Conservation (phyloP, 2,113 vertebrate genomes). For the Menidia beryllina region DNA sequence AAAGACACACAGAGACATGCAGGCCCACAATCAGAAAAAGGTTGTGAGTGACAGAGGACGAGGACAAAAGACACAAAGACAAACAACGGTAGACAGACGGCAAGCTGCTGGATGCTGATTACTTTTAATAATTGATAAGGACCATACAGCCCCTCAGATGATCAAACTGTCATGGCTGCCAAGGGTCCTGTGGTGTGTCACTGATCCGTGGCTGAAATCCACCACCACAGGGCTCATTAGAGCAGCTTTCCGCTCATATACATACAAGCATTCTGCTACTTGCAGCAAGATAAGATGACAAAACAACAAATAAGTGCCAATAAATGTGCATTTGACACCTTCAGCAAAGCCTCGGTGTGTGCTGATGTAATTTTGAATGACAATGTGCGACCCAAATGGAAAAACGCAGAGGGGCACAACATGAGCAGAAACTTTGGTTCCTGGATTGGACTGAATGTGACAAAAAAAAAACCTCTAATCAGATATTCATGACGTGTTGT, state of each 20-base stretch:
- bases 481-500: constrained; percentile 20
- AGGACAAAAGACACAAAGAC: constrained; percentile 23
- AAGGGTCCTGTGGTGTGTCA: constrained; percentile 62
- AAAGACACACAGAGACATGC: constrained; percentile 12
- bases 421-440: constrained; percentile 8
- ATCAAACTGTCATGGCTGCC: constrained; percentile 74
- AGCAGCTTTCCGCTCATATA: constrained; percentile 66
- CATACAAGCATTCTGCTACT: constrained; percentile 8
- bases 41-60: constrained; percentile 20
- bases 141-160: constrained; percentile 67
- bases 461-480: not conserved
- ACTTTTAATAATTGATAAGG: constrained; percentile 81
- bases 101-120: constrained; percentile 61
- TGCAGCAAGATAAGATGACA: constrained; percentile 19
- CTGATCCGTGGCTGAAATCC: constrained; percentile 54
- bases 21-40: constrained; percentile 8
- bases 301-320: constrained; percentile 22
- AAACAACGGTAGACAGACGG: constrained; percentile 35
- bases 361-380: not conserved
- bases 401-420: constrained; percentile 15
- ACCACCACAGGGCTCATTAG: constrained; percentile 46
- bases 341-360: not conserved
- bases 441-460: not conserved
- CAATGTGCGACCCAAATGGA: constrained; percentile 11
- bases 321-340: not conserved